Percentiles rank a stretch among this genome's conserved stretches.
These are phyloP conservation scores for Drosophila hydei DNA, from an alignment of 1,140 invertebrate species.

Conservation along the genomic window DNA sequence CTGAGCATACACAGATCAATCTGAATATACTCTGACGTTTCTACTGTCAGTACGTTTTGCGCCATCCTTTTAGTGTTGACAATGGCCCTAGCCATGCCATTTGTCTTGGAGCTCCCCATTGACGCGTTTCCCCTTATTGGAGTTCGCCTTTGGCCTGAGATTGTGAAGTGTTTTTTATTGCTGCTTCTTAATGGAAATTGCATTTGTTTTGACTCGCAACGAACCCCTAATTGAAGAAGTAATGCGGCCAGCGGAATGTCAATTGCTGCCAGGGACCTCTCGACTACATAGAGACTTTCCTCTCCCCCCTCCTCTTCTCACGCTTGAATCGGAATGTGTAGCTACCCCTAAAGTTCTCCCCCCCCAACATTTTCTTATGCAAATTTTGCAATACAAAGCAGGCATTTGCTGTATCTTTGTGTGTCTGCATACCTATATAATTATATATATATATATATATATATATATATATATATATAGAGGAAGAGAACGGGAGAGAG, in stretches of 20 bases:
- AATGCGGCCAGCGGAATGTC: conserved; percentile 21
- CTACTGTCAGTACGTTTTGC: no score
- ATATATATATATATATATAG: conserved; percentile 36
- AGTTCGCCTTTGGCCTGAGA: neutral
- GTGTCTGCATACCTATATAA: conserved; percentile 7
- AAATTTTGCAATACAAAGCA: conserved; percentile 47
- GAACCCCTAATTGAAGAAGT: conserved; percentile 46
- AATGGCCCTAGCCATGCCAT: neutral
- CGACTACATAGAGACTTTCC: neutral
- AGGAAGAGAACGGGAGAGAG: no score
- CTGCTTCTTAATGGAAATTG: conserved; percentile 15
- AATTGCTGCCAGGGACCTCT: conserved; percentile 23
- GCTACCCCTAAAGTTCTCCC: conserved; percentile 2
- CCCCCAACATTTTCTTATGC: conserved; percentile 5
- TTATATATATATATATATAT: conserved; percentile 28
- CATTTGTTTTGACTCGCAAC: conserved; percentile 40
- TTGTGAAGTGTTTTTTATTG: conserved; percentile 15
- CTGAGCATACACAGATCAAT: neutral
- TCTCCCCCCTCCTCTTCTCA: neutral
- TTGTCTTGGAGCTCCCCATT: no score
- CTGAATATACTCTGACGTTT: neutral
- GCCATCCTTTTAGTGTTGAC: neutral
- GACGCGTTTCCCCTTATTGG: neutral
- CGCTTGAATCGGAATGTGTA: neutral
- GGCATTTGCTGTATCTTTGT: neutral